phyloP scores from a whole-genome alignment of 2,888 invertebrate species.

The Hetaerina titia region DNA sequence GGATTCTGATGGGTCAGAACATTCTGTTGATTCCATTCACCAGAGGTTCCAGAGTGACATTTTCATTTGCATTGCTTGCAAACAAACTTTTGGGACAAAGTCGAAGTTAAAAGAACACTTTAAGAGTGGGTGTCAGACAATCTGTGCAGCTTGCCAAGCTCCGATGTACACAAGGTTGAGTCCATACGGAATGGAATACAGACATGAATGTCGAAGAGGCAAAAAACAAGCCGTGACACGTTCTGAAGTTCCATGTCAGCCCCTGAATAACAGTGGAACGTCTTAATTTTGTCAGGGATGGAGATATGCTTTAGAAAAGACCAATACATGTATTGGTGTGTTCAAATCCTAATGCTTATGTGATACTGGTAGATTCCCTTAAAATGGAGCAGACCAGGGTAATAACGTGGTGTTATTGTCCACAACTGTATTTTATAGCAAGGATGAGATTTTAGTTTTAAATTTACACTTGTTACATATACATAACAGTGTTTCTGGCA shows the following conservation, averaged over 20 bases:
- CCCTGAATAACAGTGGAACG: neutral
- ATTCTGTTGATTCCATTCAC: conserved; percentile 18
- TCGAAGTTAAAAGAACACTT: neutral
- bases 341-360: neutral
- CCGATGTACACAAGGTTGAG: neutral
- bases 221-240: neutral
- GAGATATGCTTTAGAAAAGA: neutral
- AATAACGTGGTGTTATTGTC: neutral
- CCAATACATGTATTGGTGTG: neutral
- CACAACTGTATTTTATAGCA: neutral
- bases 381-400: neutral
- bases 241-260: neutral
- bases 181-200: neutral
- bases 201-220: neutral
- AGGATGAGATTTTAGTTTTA: neutral
- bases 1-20: neutral
- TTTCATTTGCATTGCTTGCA: neutral
- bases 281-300: neutral
- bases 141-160: neutral
- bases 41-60: conserved; percentile 14
- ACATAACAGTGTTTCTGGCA: neutral
- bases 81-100: conserved; percentile 8
- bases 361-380: neutral
- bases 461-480: neutral
- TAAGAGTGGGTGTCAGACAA: neutral